Conservation (phyloP, 2,888 invertebrate species). For the Parnassius smintheus region DNA sequence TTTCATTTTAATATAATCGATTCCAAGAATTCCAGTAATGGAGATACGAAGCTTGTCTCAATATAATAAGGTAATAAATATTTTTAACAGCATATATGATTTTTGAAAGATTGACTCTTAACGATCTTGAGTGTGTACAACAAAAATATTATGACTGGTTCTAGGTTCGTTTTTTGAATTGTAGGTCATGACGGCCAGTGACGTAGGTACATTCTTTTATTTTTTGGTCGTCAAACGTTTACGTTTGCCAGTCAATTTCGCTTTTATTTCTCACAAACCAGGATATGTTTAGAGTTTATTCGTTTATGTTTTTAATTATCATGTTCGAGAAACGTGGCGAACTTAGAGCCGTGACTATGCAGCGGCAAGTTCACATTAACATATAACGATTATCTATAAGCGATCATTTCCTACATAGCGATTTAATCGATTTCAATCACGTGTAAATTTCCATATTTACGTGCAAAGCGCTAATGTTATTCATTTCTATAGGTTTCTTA, state of each 20-base stretch:
- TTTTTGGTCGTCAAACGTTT: too few relatives aligned
- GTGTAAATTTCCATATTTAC: slow-evolving; percentile 35
- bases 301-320: slow-evolving; percentile 38
- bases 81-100: too few relatives aligned
- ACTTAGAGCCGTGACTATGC: slow-evolving; percentile 36
- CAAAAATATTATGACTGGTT: too few relatives aligned
- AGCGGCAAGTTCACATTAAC: slow-evolving; percentile 31
- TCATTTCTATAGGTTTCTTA: slow-evolving; percentile 18
- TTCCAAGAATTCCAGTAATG: too few relatives aligned
- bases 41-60: too few relatives aligned
- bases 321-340: slow-evolving; percentile 37
- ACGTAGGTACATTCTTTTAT: not conserved
- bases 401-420: slow-evolving; percentile 38
- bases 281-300: slow-evolving; percentile 15
- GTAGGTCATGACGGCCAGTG: not conserved
- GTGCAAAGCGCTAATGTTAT: slow-evolving; percentile 22
- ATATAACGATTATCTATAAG: slow-evolving; percentile 33
- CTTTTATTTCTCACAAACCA: slow-evolving; percentile 9
- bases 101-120: too few relatives aligned
- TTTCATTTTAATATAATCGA: too few relatives aligned
- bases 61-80: too few relatives aligned
- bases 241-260: not conserved
- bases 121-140: too few relatives aligned
- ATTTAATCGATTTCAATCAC: slow-evolving; percentile 37
- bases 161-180: too few relatives aligned